phyloP scores from a whole-genome alignment of 2,113 vertebrate genomes.

The Chionodraco myersi region DNA sequence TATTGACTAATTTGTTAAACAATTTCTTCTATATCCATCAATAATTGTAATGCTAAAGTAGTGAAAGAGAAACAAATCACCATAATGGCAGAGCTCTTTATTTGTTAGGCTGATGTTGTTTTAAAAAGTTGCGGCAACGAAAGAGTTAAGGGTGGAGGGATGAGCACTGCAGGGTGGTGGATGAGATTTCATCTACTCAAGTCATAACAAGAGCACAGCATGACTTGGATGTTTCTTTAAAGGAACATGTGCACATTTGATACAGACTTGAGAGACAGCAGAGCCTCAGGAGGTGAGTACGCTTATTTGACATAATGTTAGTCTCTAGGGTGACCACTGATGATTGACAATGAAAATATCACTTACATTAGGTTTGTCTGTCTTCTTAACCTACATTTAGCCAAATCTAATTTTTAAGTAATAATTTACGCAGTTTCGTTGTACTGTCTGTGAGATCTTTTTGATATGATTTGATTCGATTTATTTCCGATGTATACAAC shows the following conservation, averaged over 20 bases:
- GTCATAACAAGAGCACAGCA: conserved; percentile 56
- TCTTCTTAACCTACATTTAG: background rate
- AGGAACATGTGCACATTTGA: conserved; percentile 35
- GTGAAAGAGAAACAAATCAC: background rate
- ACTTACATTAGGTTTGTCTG: background rate
- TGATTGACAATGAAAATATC: background rate
- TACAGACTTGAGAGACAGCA: conserved; percentile 38
- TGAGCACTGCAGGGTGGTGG: conserved; percentile 60
- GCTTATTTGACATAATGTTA: conserved; percentile 12
- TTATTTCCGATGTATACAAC: too few relatives aligned
- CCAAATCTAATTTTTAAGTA: background rate
- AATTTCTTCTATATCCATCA: background rate
- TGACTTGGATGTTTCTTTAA: conserved; percentile 63
- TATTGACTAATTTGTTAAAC: background rate
- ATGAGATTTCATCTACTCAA: conserved; percentile 51
- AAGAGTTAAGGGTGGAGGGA: conserved; percentile 76
- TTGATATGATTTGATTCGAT: too few relatives aligned
- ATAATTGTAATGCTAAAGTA: background rate
- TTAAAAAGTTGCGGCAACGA: conserved; percentile 46
- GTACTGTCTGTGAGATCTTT: too few relatives aligned
- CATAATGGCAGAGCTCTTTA: background rate
- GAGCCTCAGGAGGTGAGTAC: conserved; percentile 65
- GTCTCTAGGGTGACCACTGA: background rate
- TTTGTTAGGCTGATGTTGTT: background rate
- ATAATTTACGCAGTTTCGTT: background rate